These are phyloP conservation scores for Plusia festucae DNA, from an alignment of 2,888 invertebrate species.

Conservation along the genomic window DNA sequence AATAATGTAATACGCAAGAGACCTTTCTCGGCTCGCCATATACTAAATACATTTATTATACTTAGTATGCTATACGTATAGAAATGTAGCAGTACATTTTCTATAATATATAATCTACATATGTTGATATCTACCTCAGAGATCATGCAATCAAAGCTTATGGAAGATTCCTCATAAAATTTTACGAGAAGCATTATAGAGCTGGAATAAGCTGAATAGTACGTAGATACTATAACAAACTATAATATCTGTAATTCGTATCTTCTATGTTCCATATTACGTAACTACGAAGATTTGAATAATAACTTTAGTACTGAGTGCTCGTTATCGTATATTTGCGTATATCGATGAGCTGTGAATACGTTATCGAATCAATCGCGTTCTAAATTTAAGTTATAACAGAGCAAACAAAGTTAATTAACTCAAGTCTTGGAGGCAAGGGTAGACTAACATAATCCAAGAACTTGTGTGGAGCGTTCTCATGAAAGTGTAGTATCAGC, in stretches of 20 bases:
- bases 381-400: conserved; percentile 32
- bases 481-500: conserved; percentile 68
- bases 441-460: conserved; percentile 58
- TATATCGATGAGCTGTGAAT: conserved; percentile 33
- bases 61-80: conserved; percentile 19
- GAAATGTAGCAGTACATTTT: conserved; percentile 32
- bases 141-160: conserved; percentile 75
- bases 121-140: conserved; percentile 59
- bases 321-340: conserved; percentile 48
- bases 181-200: conserved; percentile 78
- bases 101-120: conserved; percentile 50
- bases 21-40: conserved; percentile 8
- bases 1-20: conserved; percentile 8
- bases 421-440: conserved; percentile 58
- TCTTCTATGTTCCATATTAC: conserved; percentile 54
- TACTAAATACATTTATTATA: conserved; percentile 7
- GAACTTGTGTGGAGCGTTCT: conserved; percentile 63
- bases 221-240: conserved; percentile 67
- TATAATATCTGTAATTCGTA: conserved; percentile 71
- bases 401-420: conserved; percentile 56
- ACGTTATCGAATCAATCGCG: conserved; percentile 28
- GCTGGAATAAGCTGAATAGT: conserved; percentile 71
- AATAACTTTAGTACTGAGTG: conserved; percentile 55
- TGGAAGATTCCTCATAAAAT: conserved; percentile 80
- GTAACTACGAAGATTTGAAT: conserved; percentile 60